A percentile compares a stretch with the other conserved stretches of the same genome.
phyloP scores from a whole-genome alignment of 1,140 invertebrate genomes.

The Hydropsyche tenuis region DNA sequence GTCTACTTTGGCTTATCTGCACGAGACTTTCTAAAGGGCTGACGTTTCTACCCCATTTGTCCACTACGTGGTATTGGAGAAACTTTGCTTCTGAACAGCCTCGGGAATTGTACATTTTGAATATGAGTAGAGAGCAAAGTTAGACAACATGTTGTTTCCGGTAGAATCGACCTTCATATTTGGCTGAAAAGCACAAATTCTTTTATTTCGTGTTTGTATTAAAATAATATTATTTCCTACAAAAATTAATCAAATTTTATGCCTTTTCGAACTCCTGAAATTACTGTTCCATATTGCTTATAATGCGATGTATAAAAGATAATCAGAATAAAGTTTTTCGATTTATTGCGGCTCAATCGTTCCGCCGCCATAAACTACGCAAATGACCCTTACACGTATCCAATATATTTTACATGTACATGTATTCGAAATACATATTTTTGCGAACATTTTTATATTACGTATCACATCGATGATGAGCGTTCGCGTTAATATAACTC shows the following conservation, averaged over 20 bases:
- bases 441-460: constrained; percentile 4
- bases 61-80: constrained; percentile 16
- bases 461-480: constrained; percentile 24
- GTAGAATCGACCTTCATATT: neutral
- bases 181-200: too few relatives aligned
- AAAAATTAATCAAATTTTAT: too few relatives aligned
- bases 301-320: too few relatives aligned
- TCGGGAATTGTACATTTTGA: constrained; percentile 6
- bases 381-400: neutral
- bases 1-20: constrained; percentile 8
- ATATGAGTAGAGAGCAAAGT: constrained; percentile 6
- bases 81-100: neutral
- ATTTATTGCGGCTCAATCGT: neutral
- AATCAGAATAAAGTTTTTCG: neutral
- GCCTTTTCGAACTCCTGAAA: too few relatives aligned
- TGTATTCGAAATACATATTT: neutral
- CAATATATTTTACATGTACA: neutral
- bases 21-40: neutral
- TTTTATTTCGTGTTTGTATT: too few relatives aligned
- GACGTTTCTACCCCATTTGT: constrained; percentile 21
- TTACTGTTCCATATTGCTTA: too few relatives aligned
- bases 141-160: neutral
- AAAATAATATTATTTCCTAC: too few relatives aligned
- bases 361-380: neutral
- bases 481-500: constrained; percentile 17